These are phyloP conservation scores for Pan paniscus DNA, from an alignment of 2,113 vertebrate genomes.

Conservation along the genomic window DNA sequence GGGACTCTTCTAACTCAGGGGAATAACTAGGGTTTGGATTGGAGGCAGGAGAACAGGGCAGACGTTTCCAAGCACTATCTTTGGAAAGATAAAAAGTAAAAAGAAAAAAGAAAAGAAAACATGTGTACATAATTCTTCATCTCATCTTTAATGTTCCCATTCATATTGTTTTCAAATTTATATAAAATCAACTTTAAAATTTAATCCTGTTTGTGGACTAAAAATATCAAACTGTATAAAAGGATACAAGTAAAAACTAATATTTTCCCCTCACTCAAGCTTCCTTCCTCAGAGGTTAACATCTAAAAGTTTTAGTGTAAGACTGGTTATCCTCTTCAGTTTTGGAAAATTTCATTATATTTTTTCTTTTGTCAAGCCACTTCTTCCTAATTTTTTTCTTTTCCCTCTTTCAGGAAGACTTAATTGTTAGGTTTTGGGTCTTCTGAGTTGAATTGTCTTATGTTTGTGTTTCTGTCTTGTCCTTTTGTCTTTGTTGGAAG, in stretches of 20 bases:
- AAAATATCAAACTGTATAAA: background rate
- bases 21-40: background rate
- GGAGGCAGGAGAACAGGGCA: background rate
- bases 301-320: background rate
- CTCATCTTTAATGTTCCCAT: background rate
- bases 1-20: background rate
- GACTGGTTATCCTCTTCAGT: background rate
- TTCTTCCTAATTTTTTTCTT: fast-evolving
- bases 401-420: background rate
- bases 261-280: background rate
- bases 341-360: background rate
- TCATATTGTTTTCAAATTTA: background rate
- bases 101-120: background rate
- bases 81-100: background rate
- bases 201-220: background rate
- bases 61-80: background rate
- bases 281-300: background rate
- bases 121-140: background rate
- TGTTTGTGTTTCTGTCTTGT: background rate
- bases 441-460: background rate
- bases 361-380: background rate
- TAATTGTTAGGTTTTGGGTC: background rate
- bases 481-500: background rate
- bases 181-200: background rate
- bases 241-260: background rate